Evolutionary conservation across 2,797 vertebrate genomes (phyloP).

Genomic region (Cichlasoma orientale): DNA sequence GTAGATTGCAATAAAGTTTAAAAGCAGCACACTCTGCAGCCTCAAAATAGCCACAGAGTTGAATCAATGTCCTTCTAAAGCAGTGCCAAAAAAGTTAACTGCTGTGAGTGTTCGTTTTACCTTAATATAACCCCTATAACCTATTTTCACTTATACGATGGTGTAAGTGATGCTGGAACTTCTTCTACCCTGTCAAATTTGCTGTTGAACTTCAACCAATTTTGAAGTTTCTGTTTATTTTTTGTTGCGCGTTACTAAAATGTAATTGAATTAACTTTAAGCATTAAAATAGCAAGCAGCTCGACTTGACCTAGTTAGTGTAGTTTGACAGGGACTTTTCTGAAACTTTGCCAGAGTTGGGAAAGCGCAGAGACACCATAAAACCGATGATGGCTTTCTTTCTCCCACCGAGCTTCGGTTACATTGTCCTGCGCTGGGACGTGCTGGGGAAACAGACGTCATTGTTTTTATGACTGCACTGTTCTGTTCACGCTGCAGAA

Average conservation of each 20-base stretch:
- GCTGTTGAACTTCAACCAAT: too few species aligned
- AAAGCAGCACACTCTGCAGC: not conserved
- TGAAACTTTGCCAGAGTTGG: not conserved
- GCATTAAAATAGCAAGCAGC: not conserved
- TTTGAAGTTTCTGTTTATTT: too few species aligned
- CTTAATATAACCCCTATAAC: not conserved
- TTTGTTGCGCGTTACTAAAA: too few species aligned
- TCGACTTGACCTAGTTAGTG: conserved; percentile 3
- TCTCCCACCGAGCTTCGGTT: not conserved
- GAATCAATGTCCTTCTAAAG: not conserved
- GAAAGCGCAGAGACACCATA: not conserved
- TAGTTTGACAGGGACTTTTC: not conserved
- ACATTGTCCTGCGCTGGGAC: not conserved
- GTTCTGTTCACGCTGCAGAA: not conserved
- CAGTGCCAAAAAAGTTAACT: not conserved
- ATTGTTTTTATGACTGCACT: not conserved
- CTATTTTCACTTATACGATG: not conserved
- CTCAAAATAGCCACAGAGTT: not conserved
- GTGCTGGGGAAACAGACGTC: not conserved
- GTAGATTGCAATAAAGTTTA: not conserved
- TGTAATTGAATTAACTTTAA: not conserved
- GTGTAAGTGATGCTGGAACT: too few species aligned
- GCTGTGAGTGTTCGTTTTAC: not conserved
- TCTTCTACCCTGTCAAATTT: not conserved
- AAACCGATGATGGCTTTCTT: not conserved